These are phyloP conservation scores for Chlorops oryzae DNA, from an alignment of 1,140 invertebrate genomes.

Conservation along the genomic window DNA sequence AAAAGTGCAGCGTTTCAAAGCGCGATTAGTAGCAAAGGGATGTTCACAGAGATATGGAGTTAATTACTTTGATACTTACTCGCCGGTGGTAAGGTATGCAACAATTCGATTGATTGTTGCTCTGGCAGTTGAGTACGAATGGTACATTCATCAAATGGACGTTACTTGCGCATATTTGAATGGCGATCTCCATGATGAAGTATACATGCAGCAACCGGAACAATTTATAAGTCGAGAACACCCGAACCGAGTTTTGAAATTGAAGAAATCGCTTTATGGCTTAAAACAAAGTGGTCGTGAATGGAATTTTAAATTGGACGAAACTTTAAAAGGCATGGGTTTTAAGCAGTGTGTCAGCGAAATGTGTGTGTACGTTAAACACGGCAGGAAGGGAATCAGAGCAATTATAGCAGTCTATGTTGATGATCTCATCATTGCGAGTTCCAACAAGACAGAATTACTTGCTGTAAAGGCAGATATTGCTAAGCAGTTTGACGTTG, in stretches of 20 bases:
- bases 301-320: conserved; percentile 29
- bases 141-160: conserved; percentile 11
- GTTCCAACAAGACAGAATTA: no score
- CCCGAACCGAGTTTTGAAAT: conserved; percentile 29
- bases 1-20: conserved; percentile 30
- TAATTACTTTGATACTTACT: conserved; percentile 41
- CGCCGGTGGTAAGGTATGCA: conserved; percentile 31
- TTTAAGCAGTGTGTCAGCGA: conserved; percentile 26
- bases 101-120: conserved; percentile 29
- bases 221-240: conserved; percentile 1
- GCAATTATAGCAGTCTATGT: conserved; percentile 7
- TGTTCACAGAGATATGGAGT: conserved; percentile 29
- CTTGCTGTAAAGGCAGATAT: no score
- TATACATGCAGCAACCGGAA: conserved; percentile 13
- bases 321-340: conserved; percentile 23
- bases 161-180: conserved; percentile 10
- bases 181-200: conserved; percentile 6
- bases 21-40: conserved; percentile 41
- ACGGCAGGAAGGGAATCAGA: background rate
- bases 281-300: conserved; percentile 26
- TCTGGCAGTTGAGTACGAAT: conserved; percentile 13
- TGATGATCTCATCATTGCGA: no score
- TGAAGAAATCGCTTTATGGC: conserved; percentile 29
- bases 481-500: no score
- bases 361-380: conserved; percentile 17